Base-by-base conservation (phyloP, 2,797 vertebrate genomes). In the Anguilla marmorata region DNA sequence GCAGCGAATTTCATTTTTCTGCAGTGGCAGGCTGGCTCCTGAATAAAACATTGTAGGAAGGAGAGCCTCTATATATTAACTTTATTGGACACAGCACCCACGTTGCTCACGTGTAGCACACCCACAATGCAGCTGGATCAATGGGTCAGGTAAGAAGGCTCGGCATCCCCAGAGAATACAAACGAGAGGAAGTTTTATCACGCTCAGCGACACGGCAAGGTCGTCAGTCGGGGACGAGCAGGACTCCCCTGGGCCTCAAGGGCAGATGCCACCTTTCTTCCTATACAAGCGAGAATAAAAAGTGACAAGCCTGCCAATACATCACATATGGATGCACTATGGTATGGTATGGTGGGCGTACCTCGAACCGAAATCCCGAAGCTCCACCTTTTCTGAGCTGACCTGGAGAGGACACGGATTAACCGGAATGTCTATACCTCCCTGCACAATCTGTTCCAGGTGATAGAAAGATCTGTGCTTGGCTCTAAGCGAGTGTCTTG, bases 21-120 rank as follows among this genome's bases (percentile, higher is more conserved):
- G 90, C 89, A 89, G 92, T 88, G 91, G 90, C 89, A 91, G 90
- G 3, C 89, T 72, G 88, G 89, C 92, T 92, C 80, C 80, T 96
- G 95, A 97, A 97, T 96, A 96, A 96, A 96, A 96, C 94, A 96
- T 96, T 87, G 48, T 74, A 83, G 88, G 87, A 45, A 90, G 24
- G 27, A 88, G 82, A 92, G 90, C 90, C 89, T 91, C 91, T 94
- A 92, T 94, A 95, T 95, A 95, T 94, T 93, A 95, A 90, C 91
- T 94, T 95, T 94, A 94, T 95, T 94, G 94, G 94, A 96, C 90
- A 88, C 94, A 95, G 94, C 90, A 90, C 91, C 92, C 87, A 91
- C 89, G 86, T 89, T 90, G 91, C 90, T 94, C 93, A 94, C 94
- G 95, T 96, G 95, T 94, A 93, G 86, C 86, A 93, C 92, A 93